Conservation (phyloP, 2,113 vertebrate species). For the Phasianus colchicus region DNA sequence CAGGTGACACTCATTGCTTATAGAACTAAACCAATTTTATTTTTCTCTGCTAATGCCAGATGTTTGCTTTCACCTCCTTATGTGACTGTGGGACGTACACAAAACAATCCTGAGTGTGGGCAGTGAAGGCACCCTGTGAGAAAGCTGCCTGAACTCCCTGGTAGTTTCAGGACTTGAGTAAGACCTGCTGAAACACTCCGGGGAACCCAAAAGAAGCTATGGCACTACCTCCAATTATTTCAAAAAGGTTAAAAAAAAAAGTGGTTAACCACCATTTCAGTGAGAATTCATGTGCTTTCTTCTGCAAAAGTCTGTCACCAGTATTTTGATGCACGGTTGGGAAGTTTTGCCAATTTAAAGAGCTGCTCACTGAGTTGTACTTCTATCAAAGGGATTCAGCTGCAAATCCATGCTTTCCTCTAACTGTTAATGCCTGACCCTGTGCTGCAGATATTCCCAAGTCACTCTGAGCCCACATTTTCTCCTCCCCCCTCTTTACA, state of each 20-base stretch:
- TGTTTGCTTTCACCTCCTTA: not conserved
- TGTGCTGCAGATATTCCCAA: not conserved
- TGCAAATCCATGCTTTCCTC: not conserved
- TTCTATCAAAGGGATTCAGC: not conserved
- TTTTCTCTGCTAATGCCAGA: not conserved
- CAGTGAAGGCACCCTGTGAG: not conserved
- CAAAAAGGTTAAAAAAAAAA: not conserved
- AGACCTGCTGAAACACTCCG: slow-evolving; percentile 11
- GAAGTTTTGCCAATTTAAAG: not conserved
- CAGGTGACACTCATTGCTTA: not conserved
- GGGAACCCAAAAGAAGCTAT: not conserved
- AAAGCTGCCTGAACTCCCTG: slow-evolving; percentile 1
- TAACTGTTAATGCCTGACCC: not conserved
- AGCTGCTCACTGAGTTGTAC: not conserved
- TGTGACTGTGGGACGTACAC: not conserved
- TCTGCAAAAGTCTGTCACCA: not conserved
- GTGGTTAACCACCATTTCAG: not conserved
- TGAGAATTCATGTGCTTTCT: not conserved
- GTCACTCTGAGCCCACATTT: not conserved
- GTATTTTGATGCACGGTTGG: not conserved
- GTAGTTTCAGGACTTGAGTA: not conserved
- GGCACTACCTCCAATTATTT: not conserved
- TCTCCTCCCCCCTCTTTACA: not conserved
- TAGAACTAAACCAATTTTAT: not conserved
- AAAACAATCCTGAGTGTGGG: not conserved